Base-by-base conservation (phyloP, 2,113 vertebrate species). In the Psittacara wagleri region DNA sequence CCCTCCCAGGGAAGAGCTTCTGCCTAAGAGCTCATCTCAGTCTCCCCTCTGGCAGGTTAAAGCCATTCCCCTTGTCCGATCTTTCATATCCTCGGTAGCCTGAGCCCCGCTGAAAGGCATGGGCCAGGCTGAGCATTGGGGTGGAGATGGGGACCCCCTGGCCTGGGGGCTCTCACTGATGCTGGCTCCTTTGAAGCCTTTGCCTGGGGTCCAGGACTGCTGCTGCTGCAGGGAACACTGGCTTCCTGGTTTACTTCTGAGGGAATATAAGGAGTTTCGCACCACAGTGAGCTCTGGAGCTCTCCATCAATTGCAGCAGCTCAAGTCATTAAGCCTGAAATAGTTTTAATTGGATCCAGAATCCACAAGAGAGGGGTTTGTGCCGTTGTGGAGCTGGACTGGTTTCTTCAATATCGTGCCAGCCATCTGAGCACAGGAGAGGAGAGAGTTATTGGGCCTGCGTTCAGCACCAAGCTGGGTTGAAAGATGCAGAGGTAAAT, bases 311-410 rank as follows among this genome's bases (percentile, higher is more conserved):
- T 74, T 13, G 33, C 81, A 85, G 57, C 77, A 79, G 81, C 66
- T 92, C 57, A 9, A 10, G 29, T 92, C 82, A 85, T 89, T 91
- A 91, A 89, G 57, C 57, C 84, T 92, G 93, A 85, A 91, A 79
- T 87, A 57, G 35, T 86, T 95, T 91, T 92, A 95, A 96, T 95
- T 94, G 70, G 81, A 84, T 87, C 13, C 33, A 28, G 81, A 85
- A 82, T 39, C 75, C 93, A 73, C 86, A 22, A 41, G 91, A 81
- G 94, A 31, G 5, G n/a, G 57, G 57, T 86, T 64, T 35, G 66
- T 63, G 78, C 31, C 0, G 0, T 66, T 46, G 48, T n/a, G 81
- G 81, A 77, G 75, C 92, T 95, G 91, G 64, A 52, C 69, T 73
- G 19, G 57, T 87, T 95, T 81, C 81, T 76, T 52, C 0, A 1